phyloP scores from a whole-genome alignment of 30 jellyfish, hydroid and myxozoan species.

The Chrysaora quinquecirrha region DNA sequence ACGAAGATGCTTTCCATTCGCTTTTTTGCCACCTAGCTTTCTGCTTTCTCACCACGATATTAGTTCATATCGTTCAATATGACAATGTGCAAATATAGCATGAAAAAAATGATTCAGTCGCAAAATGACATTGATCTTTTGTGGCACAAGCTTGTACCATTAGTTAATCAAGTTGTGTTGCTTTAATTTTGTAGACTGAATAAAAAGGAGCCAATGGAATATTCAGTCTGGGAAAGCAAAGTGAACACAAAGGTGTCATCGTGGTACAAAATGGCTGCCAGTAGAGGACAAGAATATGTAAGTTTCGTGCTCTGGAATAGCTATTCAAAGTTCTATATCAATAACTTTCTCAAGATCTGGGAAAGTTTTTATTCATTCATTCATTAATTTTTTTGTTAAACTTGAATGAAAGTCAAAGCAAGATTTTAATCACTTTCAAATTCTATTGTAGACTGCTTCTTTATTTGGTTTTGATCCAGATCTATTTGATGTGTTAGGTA shows the following conservation, averaged over 20 bases:
- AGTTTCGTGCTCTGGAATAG: too few relatives aligned
- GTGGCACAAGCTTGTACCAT: too few relatives aligned
- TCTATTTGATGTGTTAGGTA: slow-evolving; percentile 68
- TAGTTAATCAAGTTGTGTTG: too few relatives aligned
- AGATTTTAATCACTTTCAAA: neutral
- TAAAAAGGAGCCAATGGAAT: slow-evolving; percentile 67
- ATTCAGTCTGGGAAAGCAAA: slow-evolving; percentile 62
- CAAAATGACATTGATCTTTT: too few relatives aligned
- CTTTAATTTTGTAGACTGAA: slow-evolving; percentile 43
- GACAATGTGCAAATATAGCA: too few relatives aligned
- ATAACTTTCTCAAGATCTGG: neutral
- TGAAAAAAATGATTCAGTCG: too few relatives aligned
- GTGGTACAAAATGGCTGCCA: slow-evolving; percentile 80
- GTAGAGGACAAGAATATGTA: slow-evolving; percentile 78
- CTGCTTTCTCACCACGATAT: too few relatives aligned
- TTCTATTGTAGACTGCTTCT: slow-evolving; percentile 71
- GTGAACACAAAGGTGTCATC: slow-evolving; percentile 55
- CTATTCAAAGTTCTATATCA: too few relatives aligned
- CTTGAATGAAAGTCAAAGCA: neutral
- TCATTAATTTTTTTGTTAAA: neutral
- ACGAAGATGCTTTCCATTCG: too few relatives aligned
- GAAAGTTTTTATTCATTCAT: too few relatives aligned
- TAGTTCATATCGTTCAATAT: too few relatives aligned
- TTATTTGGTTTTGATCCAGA: slow-evolving; percentile 71
- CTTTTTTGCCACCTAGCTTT: too few relatives aligned